Evolutionary conservation across 2,113 vertebrate genomes (phyloP).

Genomic region (Campylorhamphus procurvoides): DNA sequence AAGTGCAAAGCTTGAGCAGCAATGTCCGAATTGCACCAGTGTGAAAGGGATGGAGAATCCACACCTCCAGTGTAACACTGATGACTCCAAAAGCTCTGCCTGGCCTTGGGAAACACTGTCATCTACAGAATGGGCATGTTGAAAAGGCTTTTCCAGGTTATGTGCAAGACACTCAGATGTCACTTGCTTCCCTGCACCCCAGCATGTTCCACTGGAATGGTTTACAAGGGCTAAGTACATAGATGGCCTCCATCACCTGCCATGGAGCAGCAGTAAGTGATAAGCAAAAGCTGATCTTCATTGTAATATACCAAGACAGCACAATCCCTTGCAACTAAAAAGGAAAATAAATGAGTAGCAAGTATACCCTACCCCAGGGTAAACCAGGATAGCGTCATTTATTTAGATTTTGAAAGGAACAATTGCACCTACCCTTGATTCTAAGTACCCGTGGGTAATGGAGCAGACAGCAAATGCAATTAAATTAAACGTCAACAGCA

Average conservation of each 20-base stretch:
- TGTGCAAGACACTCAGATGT: neutral
- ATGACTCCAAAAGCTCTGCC: neutral
- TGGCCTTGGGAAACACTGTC: neutral
- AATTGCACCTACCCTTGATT: constrained; percentile 50
- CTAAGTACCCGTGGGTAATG: constrained; percentile 11
- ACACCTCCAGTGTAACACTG: rapidly evolving
- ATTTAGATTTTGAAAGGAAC: constrained; percentile 52
- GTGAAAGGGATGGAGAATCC: neutral
- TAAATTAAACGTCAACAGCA: constrained; percentile 42
- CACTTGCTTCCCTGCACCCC: neutral
- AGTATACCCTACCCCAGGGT: neutral
- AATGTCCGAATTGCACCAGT: neutral
- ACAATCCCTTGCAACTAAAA: neutral
- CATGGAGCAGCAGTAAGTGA: neutral
- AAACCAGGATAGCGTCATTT: constrained; percentile 16
- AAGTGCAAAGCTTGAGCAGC: neutral
- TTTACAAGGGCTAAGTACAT: neutral
- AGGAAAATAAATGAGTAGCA: constrained; percentile 37
- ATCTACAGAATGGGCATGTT: neutral
- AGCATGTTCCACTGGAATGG: neutral
- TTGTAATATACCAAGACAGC: neutral
- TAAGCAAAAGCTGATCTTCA: neutral
- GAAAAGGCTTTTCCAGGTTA: neutral
- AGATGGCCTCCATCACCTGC: neutral
- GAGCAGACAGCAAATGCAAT: constrained; percentile 36